phyloP scores from a whole-genome alignment of 2,797 vertebrate species.

The Emydoidea blandingii region DNA sequence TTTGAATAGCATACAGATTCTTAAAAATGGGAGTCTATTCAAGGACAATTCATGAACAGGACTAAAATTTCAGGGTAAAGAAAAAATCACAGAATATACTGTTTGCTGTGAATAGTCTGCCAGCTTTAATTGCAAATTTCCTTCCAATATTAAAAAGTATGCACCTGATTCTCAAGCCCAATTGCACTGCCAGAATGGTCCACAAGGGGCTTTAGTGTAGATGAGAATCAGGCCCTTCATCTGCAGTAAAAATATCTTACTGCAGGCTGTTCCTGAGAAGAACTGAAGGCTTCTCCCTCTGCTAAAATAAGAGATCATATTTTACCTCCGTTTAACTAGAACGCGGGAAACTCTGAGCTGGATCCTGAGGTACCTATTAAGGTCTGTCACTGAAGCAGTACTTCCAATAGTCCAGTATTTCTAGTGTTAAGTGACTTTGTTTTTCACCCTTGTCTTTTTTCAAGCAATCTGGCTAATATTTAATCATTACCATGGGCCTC shows the following conservation, averaged over 20 bases:
- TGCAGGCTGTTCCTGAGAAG: neutral
- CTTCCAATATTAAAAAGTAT: neutral
- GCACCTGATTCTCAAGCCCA: neutral
- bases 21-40: neutral
- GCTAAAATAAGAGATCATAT: neutral
- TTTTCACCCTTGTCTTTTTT: neutral
- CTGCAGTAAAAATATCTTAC: neutral
- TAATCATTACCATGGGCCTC: neutral
- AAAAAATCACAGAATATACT: accelerated
- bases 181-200: neutral
- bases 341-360: neutral
- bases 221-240: neutral
- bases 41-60: neutral
- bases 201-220: neutral
- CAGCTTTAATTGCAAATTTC: neutral
- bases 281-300: neutral
- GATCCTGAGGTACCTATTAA: accelerated
- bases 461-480: neutral
- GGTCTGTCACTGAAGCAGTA: neutral
- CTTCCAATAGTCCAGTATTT: neutral
- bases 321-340: neutral
- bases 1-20: neutral
- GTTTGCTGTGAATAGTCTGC: neutral
- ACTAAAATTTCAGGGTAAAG: neutral
- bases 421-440: neutral